phyloP scores from a whole-genome alignment of 35 echinoderm and acorn worm species.

The Strongylocentrotus purpuratus region DNA sequence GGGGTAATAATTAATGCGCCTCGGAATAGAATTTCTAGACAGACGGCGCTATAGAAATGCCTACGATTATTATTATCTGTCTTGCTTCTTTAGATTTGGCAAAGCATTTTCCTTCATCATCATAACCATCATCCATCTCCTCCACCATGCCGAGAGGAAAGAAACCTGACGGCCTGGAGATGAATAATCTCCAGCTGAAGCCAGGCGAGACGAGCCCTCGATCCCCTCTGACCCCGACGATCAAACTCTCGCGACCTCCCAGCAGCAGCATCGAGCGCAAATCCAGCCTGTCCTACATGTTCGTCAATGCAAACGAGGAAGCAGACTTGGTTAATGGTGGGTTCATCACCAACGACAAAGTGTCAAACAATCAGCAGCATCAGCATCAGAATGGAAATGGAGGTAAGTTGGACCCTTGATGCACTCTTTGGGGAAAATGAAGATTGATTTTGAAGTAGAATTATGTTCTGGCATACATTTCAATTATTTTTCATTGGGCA shows the following conservation, averaged over 20 bases:
- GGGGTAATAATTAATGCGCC: no score
- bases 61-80: no score
- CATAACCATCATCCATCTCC: not conserved
- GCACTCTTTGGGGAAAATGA: no score
- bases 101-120: not conserved
- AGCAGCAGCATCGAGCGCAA: slow-evolving; percentile 5
- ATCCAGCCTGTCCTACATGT: not conserved
- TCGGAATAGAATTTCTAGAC: no score
- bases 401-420: not conserved
- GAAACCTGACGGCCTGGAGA: slow-evolving; percentile 4
- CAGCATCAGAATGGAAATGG: slow-evolving; percentile 14
- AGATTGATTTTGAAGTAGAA: no score
- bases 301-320: slow-evolving; percentile 27
- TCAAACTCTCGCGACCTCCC: slow-evolving; percentile 30
- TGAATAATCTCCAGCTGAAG: slow-evolving; percentile 42
- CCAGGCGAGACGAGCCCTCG: slow-evolving; percentile 24
- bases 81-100: not conserved
- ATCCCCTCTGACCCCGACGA: slow-evolving; percentile 21
- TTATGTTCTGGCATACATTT: no score
- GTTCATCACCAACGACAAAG: slow-evolving; percentile 8
- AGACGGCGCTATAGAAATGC: no score
- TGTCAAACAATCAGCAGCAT: not conserved
- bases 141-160: slow-evolving; percentile 32
- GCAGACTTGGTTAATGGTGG: slow-evolving; percentile 16
- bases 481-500: not conserved